Base-by-base conservation (phyloP, 2,113 vertebrate species). In the Macheiramphus alcinus region DNA sequence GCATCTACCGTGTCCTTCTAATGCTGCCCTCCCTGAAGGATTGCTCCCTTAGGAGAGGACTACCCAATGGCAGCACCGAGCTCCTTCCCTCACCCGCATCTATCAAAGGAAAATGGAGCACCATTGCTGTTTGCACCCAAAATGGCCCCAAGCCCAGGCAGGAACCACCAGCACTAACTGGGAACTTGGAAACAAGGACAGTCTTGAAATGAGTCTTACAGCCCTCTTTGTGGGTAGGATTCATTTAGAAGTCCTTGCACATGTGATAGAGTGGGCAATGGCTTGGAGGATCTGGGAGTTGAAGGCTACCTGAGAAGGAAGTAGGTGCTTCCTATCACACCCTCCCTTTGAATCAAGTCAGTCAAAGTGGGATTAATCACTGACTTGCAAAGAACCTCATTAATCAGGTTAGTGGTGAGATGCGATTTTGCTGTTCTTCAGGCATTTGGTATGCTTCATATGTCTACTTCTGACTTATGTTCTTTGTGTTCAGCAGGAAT, bases 1-100 rank as follows among this genome's bases (percentile, higher is more conserved):
- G 6, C 13, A 23, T 56, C 42, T 52, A 29, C 20, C 0, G 0
- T 65, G 26, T 38, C 52, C 26, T 74, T 72, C 27, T 31, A 47
- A 45, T 43, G 29, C 17, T 52, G 27, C 52, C 19, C 32, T 88
- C 42, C 15, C 23, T 50, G 65, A 47, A 58, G 31, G 45, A 31
- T 27, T 83, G 43, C 40, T 91, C 18, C 4, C 0, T 31, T 63
- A 50, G 62, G 48, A 84, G 59, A 63, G 55, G n/a, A 50, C 40
- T 42, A 40, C 31, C n/a, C 8, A 16, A 40, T 1, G 1, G 19
- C n/a, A 88, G 38, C 74, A 63, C 12, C 4, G 4, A 25, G 11
- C 36, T 62, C 15, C 43, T 75, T 71, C 56, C 34, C 13, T 65
- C 40, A 55, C 13, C 6, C 19, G 0, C 29, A 43, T 48, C 45